Percentiles rank a stretch among this genome's conserved stretches.
Conservation (phyloP, 30 jellyfish, hydroid and myxozoan species). For the Hydractinia symbiolongicarpus region DNA sequence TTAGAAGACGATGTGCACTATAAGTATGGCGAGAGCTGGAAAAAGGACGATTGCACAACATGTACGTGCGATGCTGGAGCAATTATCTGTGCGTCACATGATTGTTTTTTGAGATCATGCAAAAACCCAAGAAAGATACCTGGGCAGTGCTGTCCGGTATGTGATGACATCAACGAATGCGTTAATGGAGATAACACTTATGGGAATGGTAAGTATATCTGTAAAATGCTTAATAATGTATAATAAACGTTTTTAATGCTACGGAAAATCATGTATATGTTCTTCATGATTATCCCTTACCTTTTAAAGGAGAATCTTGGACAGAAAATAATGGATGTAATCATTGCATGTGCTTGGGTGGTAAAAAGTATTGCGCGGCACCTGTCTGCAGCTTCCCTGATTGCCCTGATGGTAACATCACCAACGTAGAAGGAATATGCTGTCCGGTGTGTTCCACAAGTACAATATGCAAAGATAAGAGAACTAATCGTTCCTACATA, state of each 20-base stretch:
- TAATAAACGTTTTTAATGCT: neutral
- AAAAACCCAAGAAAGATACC: constrained; percentile 43
- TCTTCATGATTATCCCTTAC: neutral
- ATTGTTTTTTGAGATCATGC: neutral
- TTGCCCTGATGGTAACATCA: constrained; percentile 54
- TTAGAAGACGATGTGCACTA: neutral
- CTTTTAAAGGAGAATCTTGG: constrained; percentile 60
- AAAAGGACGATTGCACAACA: neutral
- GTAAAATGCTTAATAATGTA: neutral
- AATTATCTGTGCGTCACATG: neutral
- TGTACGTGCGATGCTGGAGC: neutral
- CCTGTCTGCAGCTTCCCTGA: constrained; percentile 75
- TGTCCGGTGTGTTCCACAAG: constrained; percentile 75
- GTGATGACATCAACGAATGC: constrained; percentile 36
- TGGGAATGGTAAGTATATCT: neutral
- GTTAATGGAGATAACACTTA: neutral
- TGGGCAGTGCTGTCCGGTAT: constrained; percentile 76
- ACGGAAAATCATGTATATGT: neutral
- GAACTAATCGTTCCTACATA: constrained; percentile 34
- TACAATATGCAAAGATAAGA: constrained; percentile 35
- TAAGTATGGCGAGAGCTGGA: neutral
- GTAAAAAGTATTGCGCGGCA: constrained; percentile 54
- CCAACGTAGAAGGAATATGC: constrained; percentile 56
- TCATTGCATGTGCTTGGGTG: constrained; percentile 60
- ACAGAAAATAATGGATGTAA: constrained; percentile 59